A percentile compares a stretch with the other conserved stretches of the same genome.
phyloP scores from a whole-genome alignment of 2,888 invertebrate species.

The Leucophora obtusa region DNA sequence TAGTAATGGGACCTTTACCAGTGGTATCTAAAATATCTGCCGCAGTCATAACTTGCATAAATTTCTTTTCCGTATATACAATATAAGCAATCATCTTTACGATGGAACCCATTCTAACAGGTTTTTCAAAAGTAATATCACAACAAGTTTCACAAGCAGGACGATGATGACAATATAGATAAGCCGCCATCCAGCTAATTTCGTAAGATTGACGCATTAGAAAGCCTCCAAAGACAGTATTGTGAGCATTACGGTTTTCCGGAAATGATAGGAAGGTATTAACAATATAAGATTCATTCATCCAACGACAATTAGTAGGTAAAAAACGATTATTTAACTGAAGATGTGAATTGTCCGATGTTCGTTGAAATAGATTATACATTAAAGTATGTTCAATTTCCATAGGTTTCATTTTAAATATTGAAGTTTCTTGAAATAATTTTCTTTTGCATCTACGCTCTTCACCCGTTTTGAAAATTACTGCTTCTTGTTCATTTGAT shows the following conservation, averaged over 20 bases:
- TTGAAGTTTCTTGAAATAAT: constrained; percentile 79
- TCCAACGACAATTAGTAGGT: constrained; percentile 83
- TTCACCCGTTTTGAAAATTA: constrained; percentile 81
- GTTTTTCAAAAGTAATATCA: constrained; percentile 85
- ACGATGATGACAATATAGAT: constrained; percentile 81
- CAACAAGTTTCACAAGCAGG: constrained; percentile 83
- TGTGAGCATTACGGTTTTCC: constrained; percentile 85
- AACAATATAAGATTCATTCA: constrained; percentile 81
- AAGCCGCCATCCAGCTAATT: constrained; percentile 84
- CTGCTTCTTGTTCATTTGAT: constrained; percentile 81
- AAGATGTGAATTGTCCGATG: constrained; percentile 80
- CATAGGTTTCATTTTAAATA: constrained; percentile 83
- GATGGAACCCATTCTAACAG: constrained; percentile 86
- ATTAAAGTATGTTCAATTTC: constrained; percentile 83
- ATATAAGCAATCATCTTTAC: constrained; percentile 85
- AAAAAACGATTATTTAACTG: constrained; percentile 80
- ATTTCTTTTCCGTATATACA: constrained; percentile 80
- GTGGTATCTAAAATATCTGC: constrained; percentile 82
- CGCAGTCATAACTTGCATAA: constrained; percentile 84
- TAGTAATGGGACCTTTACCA: constrained; percentile 81
- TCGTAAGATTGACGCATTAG: constrained; percentile 88
- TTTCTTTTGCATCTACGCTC: constrained; percentile 80
- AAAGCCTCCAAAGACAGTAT: constrained; percentile 88
- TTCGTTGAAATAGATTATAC: constrained; percentile 83
- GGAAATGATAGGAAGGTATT: constrained; percentile 82